A percentile compares a stretch with the other conserved stretches of the same genome.
phyloP scores from a whole-genome alignment of 2,888 invertebrate genomes.

The Odontothrips loti region DNA sequence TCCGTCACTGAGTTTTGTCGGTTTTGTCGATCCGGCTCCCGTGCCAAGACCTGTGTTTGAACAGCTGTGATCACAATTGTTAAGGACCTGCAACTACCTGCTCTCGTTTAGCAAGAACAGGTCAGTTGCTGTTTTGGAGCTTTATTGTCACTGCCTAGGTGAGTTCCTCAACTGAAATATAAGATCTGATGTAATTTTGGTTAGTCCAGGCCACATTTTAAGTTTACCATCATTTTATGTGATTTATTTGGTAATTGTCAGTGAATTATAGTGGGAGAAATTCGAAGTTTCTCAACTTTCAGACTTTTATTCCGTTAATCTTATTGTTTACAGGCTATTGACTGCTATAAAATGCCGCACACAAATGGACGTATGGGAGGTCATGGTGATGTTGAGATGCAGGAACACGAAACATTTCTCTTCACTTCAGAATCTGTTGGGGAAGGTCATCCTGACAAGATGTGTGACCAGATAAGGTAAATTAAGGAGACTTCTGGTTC shows the following conservation, averaged over 20 bases:
- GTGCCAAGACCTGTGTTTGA: neutral
- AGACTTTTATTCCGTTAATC: neutral
- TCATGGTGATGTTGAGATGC: conserved; percentile 35
- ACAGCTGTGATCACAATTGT: neutral
- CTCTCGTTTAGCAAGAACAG: neutral
- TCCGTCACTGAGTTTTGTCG: neutral
- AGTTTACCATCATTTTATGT: neutral
- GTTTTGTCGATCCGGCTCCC: neutral
- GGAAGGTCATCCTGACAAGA: conserved; percentile 98
- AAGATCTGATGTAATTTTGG: neutral
- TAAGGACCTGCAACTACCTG: neutral
- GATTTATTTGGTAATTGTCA: neutral
- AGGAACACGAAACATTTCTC: conserved; percentile 67
- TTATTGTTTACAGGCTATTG: neutral
- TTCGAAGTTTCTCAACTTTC: neutral
- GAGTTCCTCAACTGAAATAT: neutral
- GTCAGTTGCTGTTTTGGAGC: neutral
- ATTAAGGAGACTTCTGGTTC: neutral
- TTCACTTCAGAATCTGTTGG: conserved; percentile 98
- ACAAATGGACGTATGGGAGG: neutral
- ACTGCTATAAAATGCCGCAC: neutral
- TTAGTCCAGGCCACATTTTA: neutral
- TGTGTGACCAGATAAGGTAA: conserved; percentile 83
- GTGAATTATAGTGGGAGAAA: neutral
- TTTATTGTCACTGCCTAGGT: neutral